Evolutionary conservation across 2,113 vertebrate species (phyloP), one percentile per base, ranked within the genome.

Genomic region (Nesoenas mayeri): DNA sequence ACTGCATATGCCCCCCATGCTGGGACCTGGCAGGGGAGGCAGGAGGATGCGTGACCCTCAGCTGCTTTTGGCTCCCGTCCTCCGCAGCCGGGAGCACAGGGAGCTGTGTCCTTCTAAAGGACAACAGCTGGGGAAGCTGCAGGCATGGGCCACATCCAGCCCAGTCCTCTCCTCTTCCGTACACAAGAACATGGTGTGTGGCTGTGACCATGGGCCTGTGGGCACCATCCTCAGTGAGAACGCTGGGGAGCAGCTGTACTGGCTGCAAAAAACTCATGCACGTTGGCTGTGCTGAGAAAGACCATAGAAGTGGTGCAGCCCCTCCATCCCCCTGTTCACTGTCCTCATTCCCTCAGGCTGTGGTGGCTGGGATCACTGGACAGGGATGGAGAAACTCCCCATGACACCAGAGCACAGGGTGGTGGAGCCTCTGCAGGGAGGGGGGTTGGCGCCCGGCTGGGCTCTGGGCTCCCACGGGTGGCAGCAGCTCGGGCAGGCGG

Each of bases 111-210:
- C 36, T 40, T 42, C 31, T 60, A 12, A 32, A 21, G 44, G 62
- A 25, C 5, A 34, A 19, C 22, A 28, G 19, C 42, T 38, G 29
- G 36, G 47, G 47, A 88, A 32, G n/a, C 56, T 38, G 44, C 42
- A 26, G 50, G 36, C 42, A 65, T 25, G n/a, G 50, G 44, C 7
- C 75, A 48, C 60, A 11, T 51, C 60, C 65, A 69, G 19, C 36
- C 60, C 0, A 0, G 7, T 66, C 28, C 62, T 70, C n/a, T 36
- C 8, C 51, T 48, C 7, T 65, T 26, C 70, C 29, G 36, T 13
- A 11, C 20, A 7, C 6, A 3, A 0, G 5, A n/a, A 38, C 34
- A 7, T 12, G 38, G 16, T 0, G 0, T 2, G 24, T 50, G 60
- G 50, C 29, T 48, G 51, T 8, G n/a, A 5, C 12, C 50, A 4